A percentile compares a stretch with the other conserved stretches of the same genome.
Evolutionary conservation across 1,140 invertebrate genomes (phyloP).

Genomic region (Conus ventricosus): DNA sequence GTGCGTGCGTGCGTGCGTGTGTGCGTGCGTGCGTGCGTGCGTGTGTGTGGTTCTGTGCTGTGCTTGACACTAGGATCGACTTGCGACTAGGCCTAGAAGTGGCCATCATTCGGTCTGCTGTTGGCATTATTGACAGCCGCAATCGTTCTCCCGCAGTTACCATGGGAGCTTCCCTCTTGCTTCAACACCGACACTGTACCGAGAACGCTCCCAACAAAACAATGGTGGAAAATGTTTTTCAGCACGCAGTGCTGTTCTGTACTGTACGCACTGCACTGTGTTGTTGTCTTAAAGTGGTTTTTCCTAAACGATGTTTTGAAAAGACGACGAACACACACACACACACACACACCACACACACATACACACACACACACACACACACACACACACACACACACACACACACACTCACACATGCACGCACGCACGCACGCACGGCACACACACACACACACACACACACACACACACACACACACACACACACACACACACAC

Average conservation of each 20-base stretch:
- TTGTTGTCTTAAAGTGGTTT: background rate
- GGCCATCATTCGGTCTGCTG: background rate
- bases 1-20: background rate
- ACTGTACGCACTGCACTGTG: background rate
- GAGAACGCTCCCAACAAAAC: background rate
- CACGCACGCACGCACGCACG: too few relatives aligned
- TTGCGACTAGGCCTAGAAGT: background rate
- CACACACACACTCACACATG: background rate
- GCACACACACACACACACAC: background rate
- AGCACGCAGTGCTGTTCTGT: background rate
- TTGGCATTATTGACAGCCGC: background rate
- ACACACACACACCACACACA: background rate
- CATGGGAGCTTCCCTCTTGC: background rate
- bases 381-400: background rate
- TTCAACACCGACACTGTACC: background rate
- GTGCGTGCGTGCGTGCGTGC: background rate
- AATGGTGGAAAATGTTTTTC: background rate
- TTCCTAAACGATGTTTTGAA: background rate
- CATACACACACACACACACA: background rate
- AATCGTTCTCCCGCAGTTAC: background rate
- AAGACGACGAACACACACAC: background rate
- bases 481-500: conserved; percentile 26
- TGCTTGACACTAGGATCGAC: background rate
- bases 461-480: conserved; percentile 27
- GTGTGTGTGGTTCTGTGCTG: background rate